Evolutionary conservation across 2,113 vertebrate species (phyloP).

Genomic region (Panthera leo): DNA sequence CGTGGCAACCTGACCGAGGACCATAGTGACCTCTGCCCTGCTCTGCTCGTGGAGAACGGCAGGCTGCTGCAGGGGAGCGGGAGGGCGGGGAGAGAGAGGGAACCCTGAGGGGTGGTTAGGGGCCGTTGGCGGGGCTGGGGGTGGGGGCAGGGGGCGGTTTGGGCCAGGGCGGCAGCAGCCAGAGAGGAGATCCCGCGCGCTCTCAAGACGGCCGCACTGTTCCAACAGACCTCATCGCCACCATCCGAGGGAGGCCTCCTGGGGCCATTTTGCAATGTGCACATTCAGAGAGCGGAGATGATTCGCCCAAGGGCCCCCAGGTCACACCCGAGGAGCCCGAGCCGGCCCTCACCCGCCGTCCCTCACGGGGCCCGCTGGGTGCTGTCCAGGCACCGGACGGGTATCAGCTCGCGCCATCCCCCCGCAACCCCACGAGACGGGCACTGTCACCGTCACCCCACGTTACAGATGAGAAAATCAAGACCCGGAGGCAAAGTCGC

Average conservation of each 20-base stretch:
- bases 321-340: background rate
- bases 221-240: background rate
- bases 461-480: background rate
- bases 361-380: background rate
- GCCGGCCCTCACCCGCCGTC: background rate
- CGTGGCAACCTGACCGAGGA: background rate
- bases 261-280: background rate
- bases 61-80: accelerated
- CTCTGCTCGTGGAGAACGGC: accelerated
- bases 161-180: background rate
- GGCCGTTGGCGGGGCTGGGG: background rate
- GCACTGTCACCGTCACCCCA: background rate
- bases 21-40: background rate
- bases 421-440: too few species aligned
- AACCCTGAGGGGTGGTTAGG: background rate
- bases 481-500: background rate
- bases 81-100: background rate
- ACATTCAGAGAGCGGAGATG: background rate
- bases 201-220: background rate
- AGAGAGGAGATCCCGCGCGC: too few species aligned
- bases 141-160: background rate
- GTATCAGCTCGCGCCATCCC: too few species aligned
- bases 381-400: background rate
- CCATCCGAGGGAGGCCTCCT: background rate
- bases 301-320: background rate